These are phyloP conservation scores for Ovis canadensis DNA, from an alignment of 2,113 vertebrate genomes.

Conservation along the genomic window DNA sequence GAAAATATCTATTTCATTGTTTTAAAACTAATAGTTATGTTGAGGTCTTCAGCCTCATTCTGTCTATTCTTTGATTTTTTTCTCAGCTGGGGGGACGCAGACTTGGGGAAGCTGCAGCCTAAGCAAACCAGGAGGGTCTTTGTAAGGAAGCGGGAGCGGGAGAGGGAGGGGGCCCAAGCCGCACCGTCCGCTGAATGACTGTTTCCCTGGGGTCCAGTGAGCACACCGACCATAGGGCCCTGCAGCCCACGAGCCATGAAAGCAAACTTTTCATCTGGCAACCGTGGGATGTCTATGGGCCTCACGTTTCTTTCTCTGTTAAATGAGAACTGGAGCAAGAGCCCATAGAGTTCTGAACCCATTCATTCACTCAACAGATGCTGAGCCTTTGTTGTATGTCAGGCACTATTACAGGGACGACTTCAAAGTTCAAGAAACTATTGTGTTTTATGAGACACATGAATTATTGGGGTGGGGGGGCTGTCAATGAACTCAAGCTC, in stretches of 20 bases:
- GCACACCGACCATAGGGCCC: not conserved
- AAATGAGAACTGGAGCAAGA: not conserved
- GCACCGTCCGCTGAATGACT: not conserved
- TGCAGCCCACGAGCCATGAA: not conserved
- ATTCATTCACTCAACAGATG: not conserved
- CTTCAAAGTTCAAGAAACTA: not conserved
- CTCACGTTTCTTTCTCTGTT: not conserved
- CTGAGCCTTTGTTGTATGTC: not conserved
- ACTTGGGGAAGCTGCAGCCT: not conserved
- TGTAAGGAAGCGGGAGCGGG: not conserved
- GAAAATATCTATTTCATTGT: not conserved
- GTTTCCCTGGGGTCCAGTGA: not conserved
- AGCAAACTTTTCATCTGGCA: not conserved
- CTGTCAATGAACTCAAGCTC: not conserved
- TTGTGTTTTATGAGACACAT: not conserved
- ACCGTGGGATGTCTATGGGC: fast-evolving
- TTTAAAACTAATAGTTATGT: not conserved
- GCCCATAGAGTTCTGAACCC: not conserved
- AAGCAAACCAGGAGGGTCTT: not conserved
- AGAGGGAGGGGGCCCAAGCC: fast-evolving
- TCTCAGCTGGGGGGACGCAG: not conserved
- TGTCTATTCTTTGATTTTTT: not conserved
- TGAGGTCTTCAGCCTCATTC: not conserved
- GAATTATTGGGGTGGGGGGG: no score
- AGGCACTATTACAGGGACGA: not conserved